Conservation (phyloP, 2,888 invertebrate species). For the Polietes domitor region DNA sequence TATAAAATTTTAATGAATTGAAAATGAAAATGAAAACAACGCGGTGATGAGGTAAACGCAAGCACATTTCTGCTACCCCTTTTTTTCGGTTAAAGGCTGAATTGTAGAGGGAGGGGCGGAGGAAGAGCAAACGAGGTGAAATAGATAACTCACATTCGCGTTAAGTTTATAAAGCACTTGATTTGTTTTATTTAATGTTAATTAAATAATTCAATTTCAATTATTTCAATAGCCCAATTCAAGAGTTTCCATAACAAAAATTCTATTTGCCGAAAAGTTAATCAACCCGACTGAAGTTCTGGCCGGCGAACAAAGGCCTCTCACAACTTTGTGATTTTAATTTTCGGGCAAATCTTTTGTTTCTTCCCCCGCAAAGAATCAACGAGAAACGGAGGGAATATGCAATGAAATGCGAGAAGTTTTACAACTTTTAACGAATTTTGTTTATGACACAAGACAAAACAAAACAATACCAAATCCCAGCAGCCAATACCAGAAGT, state of each 20-base stretch:
- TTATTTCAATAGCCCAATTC: constrained; percentile 14
- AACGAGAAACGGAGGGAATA: neutral
- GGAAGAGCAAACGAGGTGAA: neutral
- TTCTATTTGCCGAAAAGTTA: neutral
- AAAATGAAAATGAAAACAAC: neutral
- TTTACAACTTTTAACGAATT: constrained; percentile 62
- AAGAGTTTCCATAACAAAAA: neutral
- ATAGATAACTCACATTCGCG: too few relatives aligned
- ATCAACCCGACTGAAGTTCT: constrained; percentile 1
- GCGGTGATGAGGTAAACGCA: neutral
- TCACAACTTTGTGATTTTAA: constrained; percentile 15
- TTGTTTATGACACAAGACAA: constrained; percentile 62
- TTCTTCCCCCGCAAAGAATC: neutral
- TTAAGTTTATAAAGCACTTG: neutral
- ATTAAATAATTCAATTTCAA: constrained; percentile 30
- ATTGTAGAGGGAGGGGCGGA: neutral
- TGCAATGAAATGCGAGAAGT: constrained; percentile 16
- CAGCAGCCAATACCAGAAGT: neutral
- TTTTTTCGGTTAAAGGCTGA: neutral
- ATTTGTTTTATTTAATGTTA: neutral
- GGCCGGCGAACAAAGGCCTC: neutral
- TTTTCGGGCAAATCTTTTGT: constrained; percentile 18
- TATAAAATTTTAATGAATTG: constrained; percentile 24
- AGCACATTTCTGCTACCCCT: neutral
- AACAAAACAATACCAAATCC: constrained; percentile 2